phyloP scores from a whole-genome alignment of 1,140 invertebrate genomes.

The Hirudo medicinalis region DNA sequence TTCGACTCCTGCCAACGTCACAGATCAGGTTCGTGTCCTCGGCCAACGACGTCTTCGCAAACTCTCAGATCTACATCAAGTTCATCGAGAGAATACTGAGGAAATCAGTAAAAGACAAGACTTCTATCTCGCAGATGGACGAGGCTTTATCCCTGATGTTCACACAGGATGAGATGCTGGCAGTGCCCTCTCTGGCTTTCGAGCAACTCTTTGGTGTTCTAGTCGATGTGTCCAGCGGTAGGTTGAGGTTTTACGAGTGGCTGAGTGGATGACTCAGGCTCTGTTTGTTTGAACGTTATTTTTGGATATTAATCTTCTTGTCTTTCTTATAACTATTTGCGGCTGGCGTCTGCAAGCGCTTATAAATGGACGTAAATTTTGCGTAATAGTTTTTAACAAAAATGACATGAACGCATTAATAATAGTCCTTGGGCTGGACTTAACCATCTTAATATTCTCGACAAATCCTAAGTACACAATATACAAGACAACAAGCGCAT shows the following conservation, averaged over 20 bases:
- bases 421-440: too few relatives aligned
- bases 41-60: background rate
- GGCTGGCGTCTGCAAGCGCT: too few relatives aligned
- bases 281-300: too few relatives aligned
- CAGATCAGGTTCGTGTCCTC: background rate
- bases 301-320: too few relatives aligned
- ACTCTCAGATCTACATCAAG: conserved; percentile 4
- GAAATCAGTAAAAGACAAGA: background rate
- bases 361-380: too few relatives aligned
- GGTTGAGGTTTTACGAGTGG: background rate
- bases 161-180: background rate
- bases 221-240: background rate
- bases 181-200: background rate
- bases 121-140: background rate
- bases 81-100: conserved; percentile 1
- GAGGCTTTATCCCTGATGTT: background rate
- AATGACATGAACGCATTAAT: too few relatives aligned
- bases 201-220: background rate
- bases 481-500: too few relatives aligned
- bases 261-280: too few relatives aligned
- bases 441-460: too few relatives aligned
- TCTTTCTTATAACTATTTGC: too few relatives aligned
- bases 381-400: too few relatives aligned
- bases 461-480: too few relatives aligned
- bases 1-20: background rate